These are phyloP conservation scores for Carposina sasakii DNA, from an alignment of 1,140 invertebrate species.

Conservation along the genomic window DNA sequence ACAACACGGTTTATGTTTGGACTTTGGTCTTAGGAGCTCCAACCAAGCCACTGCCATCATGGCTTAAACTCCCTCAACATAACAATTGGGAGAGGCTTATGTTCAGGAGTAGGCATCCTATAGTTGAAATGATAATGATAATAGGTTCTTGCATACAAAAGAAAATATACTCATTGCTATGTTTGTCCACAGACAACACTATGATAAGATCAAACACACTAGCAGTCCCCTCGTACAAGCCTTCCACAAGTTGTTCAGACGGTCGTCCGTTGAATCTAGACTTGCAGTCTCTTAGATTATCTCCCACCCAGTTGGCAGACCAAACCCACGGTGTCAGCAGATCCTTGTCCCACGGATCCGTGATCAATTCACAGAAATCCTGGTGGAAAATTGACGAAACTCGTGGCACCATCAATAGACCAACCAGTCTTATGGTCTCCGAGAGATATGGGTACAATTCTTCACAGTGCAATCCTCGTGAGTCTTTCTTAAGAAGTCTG, in stretches of 20 bases:
- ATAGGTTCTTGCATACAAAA: no score
- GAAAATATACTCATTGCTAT: no score
- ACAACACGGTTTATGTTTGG: no score
- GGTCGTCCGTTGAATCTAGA: constrained; percentile 54
- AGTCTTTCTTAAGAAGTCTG: constrained; percentile 60
- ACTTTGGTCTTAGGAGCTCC: no score
- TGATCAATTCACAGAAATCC: constrained; percentile 56
- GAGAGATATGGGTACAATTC: constrained; percentile 51
- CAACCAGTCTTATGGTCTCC: constrained; percentile 61
- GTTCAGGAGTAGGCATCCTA: no score
- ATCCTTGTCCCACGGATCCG: constrained; percentile 65
- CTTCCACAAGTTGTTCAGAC: constrained; percentile 48
- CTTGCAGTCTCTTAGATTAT: constrained; percentile 53
- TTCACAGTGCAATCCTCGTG: constrained; percentile 42
- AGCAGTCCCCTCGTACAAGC: constrained; percentile 70
- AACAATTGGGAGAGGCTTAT: no score
- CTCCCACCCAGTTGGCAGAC: constrained; percentile 53
- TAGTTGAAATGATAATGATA: no score
- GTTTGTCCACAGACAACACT: constrained; percentile 58
- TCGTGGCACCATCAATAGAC: constrained; percentile 52
- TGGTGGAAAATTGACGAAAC: constrained; percentile 60
- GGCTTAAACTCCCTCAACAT: no score
- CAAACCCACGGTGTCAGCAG: constrained; percentile 64
- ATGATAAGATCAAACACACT: constrained; percentile 75
- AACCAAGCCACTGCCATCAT: no score